Evolutionary conservation across 2,113 vertebrate species (phyloP).

Genomic region (Canis aureus): DNA sequence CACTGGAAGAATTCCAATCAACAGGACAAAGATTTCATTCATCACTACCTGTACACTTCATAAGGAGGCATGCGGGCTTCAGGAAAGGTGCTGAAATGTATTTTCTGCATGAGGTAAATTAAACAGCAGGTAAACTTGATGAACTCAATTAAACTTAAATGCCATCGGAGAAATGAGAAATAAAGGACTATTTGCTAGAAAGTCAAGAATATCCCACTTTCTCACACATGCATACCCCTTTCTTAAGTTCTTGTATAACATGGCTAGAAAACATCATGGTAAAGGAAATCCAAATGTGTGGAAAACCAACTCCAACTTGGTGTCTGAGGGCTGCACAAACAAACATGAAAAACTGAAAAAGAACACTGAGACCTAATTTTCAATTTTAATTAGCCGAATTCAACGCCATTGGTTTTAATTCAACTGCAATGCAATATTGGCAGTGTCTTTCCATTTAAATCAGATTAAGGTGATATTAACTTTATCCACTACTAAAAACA

Average conservation of each 20-base stretch:
- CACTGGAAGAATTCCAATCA: neutral
- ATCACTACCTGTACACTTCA: conserved; percentile 42
- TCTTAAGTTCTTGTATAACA: neutral
- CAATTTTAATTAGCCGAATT: conserved; percentile 54
- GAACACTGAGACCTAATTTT: neutral
- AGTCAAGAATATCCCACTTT: neutral
- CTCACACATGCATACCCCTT: no score
- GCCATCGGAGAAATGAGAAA: neutral
- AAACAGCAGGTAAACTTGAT: neutral
- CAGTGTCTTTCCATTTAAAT: neutral
- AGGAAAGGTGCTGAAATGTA: conserved; percentile 60
- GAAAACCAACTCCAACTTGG: neutral
- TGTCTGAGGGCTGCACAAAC: neutral
- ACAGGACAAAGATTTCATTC: conserved; percentile 57
- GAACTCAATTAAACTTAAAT: neutral
- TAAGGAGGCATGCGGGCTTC: conserved; percentile 25
- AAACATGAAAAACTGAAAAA: neutral
- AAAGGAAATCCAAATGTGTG: neutral
- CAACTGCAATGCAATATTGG: conserved; percentile 30
- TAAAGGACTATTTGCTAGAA: neutral
- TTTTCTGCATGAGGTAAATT: conserved; percentile 64
- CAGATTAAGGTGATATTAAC: conserved; percentile 38
- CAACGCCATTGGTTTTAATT: conserved; percentile 15
- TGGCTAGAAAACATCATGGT: neutral
- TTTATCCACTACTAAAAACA: neutral